Percentiles rank a stretch among this genome's conserved stretches.
Conservation (phyloP, 2,888 invertebrate genomes). For the Chloromyia formosa region DNA sequence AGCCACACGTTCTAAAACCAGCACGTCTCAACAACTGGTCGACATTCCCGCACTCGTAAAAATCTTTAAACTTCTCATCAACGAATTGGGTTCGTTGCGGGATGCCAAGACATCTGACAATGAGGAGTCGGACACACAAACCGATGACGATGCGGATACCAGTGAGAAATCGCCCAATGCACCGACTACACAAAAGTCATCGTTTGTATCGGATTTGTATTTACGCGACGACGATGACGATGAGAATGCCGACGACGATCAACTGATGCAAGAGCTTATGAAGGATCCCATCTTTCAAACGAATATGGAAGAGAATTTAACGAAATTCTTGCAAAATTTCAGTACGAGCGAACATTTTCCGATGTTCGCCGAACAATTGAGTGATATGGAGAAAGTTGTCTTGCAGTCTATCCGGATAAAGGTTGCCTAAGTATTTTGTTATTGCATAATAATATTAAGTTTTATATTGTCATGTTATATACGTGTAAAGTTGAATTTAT, state of each 20-base stretch:
- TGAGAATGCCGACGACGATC: conserved; percentile 65
- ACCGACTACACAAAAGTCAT: conserved; percentile 47
- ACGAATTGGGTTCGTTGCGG: conserved; percentile 70
- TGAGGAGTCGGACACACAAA: conserved; percentile 57
- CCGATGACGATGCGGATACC: conserved; percentile 51
- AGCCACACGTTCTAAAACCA: conserved; percentile 62
- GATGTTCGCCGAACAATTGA: conserved; percentile 71
- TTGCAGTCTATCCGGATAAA: conserved; percentile 58
- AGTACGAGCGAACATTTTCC: conserved; percentile 71
- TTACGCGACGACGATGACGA: conserved; percentile 58
- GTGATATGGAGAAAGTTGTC: conserved; percentile 67
- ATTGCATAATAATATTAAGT: conserved; percentile 13
- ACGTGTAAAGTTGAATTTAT: not conserved
- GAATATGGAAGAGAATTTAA: conserved; percentile 71
- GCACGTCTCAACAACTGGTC: conserved; percentile 67
- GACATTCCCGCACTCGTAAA: conserved; percentile 74
- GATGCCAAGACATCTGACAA: conserved; percentile 61
- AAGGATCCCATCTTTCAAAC: conserved; percentile 72
- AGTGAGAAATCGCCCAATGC: conserved; percentile 54
- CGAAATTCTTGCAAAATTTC: conserved; percentile 71
- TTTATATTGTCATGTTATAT: not conserved
- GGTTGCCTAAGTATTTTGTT: conserved; percentile 31
- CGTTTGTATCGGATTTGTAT: conserved; percentile 57
- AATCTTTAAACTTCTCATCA: conserved; percentile 75
- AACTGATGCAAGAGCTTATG: conserved; percentile 70